Evolutionary conservation across 2,113 vertebrate genomes (phyloP), one percentile per base, ranked within the genome.

Genomic region (Urocitellus parryii): DNA sequence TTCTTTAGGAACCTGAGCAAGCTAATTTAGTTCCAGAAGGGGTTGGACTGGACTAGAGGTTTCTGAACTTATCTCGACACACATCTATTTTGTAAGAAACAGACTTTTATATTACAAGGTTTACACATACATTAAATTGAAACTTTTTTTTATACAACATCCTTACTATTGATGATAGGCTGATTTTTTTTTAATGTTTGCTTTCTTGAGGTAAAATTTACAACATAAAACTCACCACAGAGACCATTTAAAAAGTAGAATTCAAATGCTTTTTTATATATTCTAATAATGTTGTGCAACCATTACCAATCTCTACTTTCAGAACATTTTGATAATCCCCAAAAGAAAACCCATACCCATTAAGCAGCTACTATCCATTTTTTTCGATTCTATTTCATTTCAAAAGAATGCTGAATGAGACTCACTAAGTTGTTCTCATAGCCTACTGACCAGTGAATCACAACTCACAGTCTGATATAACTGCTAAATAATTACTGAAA

Each of bases 371-470:
- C 12, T 90, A 29, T 29, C 14, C 2, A 67, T 56, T 45, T n/a
- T 25, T 91, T 87, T 61, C 22, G 8, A 61, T 25, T 90, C 24
- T 37, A 25, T 72, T 70, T 85, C 56, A 73, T 80, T 92, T 89
- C 56, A 48, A 91, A 91, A 87, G 45, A 78, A 88, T 95, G 37
- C 45, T 63, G 29, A 85, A 76, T 90, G 27, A 73, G 34, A 67
- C 37, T 94, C 72, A 82, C 16, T 82, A 27, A 91, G 63, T 37
- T 83, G 53, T n/a, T 58, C n/a, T 88, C 14, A 51, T 72, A 29
- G 79, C 37, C 39, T 39, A 67, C 20, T 34, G 48, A 77, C 17
- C 22, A 83, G 70, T 39, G 25, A 94, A 68, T 51, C 48, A 67
- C 34, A 61, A 70, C 22, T 88, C 58, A 61, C 4, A 96, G 20